These are phyloP conservation scores for Listronotus oregonensis DNA, from an alignment of 1,140 invertebrate species.

Conservation along the genomic window DNA sequence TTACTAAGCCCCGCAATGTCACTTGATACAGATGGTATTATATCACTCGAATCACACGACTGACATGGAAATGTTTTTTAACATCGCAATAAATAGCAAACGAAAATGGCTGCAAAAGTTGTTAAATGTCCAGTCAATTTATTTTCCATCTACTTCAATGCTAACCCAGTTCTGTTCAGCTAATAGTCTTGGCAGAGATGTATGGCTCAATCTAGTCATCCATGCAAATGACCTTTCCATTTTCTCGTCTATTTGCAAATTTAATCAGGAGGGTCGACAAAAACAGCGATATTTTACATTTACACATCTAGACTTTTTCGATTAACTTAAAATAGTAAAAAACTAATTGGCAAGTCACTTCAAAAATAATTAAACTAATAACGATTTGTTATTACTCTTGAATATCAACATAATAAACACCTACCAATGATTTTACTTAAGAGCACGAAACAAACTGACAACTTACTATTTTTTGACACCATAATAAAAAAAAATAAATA, in stretches of 20 bases:
- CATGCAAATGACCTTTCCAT: slow-evolving; percentile 39
- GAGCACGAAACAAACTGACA: too few relatives aligned
- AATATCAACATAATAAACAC: too few relatives aligned
- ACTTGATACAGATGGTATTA: too few relatives aligned
- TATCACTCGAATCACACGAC: too few relatives aligned
- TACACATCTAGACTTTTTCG: not conserved
- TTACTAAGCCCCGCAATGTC: too few relatives aligned
- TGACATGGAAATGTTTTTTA: not conserved
- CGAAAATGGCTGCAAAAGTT: slow-evolving; percentile 11
- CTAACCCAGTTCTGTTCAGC: slow-evolving; percentile 14
- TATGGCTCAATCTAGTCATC: slow-evolving; percentile 35
- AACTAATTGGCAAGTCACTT: too few relatives aligned
- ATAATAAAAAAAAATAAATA: too few relatives aligned
- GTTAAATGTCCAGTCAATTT: slow-evolving; percentile 16
- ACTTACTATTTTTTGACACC: too few relatives aligned
- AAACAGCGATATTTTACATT: slow-evolving; percentile 24
- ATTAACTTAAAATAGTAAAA: too few relatives aligned
- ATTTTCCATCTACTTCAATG: slow-evolving; percentile 2
- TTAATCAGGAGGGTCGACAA: slow-evolving; percentile 29
- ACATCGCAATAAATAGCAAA: not conserved
- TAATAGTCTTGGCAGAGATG: slow-evolving; percentile 32
- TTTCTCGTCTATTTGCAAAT: slow-evolving; percentile 35
- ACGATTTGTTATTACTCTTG: too few relatives aligned
- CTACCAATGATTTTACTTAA: too few relatives aligned
- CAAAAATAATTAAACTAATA: too few relatives aligned